Base-by-base conservation (phyloP, 1,140 invertebrate species). In the Antheraea mylitta region DNA sequence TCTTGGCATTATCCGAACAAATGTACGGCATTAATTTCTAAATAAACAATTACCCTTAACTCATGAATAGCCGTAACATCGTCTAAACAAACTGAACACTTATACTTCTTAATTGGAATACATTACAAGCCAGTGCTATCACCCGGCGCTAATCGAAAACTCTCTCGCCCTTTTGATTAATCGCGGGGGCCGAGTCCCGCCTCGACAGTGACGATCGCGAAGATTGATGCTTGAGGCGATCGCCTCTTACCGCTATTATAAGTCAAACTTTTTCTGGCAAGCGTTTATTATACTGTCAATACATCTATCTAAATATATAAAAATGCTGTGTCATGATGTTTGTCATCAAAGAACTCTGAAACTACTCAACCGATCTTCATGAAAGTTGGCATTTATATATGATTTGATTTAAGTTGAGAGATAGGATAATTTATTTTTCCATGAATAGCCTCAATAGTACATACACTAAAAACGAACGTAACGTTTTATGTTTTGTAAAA, bases 111-210 rank as follows among this genome's bases (percentile, higher is more conserved):
- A 85, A 86, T 85, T 84, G 76, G 76, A 79, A 67, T 79, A 60
- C 64, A 77, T 81, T 82, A 76, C 77, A 79, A 53, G 9, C 45
- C 45, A 80, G 70, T 77, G 77, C 69, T 83, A 80, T 79, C 22
- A 30, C 22, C 72, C 78, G 82, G 84, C 81, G 85, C 78, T 89
- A 89, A 89, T 89, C 85, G 87, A 89, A 88, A 89, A 83, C 84
- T 79, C 79, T 89, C 45, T 79, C 67, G 79, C 71, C 71, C 67
- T 64, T 59, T 79, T 87, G 86, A 89, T 89, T 87, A 86, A 87
- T 87, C 81, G 76, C 78, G 76, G 74, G 75, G 82, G 80, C 78
- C 82, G 84, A 72, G 78, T 62, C 80, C 65, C 11, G 76, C 73
- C 75, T 68, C 77, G 82, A 83, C 82, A 82, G 79, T 83, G 86